A percentile compares a stretch with the other conserved stretches of the same genome.
phyloP scores from a whole-genome alignment of 2,888 invertebrate genomes.

The Agrotis segetum region DNA sequence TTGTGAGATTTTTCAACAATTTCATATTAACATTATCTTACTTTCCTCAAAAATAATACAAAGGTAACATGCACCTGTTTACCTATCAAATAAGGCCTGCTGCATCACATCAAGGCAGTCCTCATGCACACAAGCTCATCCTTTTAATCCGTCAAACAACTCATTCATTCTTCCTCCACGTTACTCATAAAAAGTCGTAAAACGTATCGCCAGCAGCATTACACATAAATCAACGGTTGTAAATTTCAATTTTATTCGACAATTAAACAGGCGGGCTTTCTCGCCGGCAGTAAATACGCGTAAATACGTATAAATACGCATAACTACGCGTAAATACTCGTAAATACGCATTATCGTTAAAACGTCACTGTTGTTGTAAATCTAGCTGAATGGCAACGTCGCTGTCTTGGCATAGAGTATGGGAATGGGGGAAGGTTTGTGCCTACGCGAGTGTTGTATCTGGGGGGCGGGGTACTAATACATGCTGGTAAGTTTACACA shows the following conservation, averaged over 20 bases:
- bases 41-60: not conserved
- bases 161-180: conserved; percentile 59
- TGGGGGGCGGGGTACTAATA: not conserved
- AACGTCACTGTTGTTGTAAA: conserved; percentile 88
- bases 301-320: conserved; percentile 88
- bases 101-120: not conserved
- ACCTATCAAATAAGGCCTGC: not conserved
- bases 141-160: conserved; percentile 60
- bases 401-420: conserved; percentile 75
- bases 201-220: conserved; percentile 70
- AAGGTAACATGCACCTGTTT: not conserved
- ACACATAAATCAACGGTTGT: conserved; percentile 85
- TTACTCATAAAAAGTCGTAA: conserved; percentile 76
- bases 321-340: conserved; percentile 89
- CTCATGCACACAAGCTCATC: conserved; percentile 22
- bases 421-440: conserved; percentile 25
- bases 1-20: no score
- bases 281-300: conserved; percentile 86
- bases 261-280: conserved; percentile 90
- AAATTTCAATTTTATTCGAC: conserved; percentile 91
- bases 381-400: conserved; percentile 78
- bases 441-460: conserved; percentile 44
- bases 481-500: not conserved
- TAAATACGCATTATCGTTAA: conserved; percentile 91
- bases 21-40: no score